These are phyloP conservation scores for Camarhynchus parvulus DNA, from an alignment of 2,113 vertebrate genomes.

Conservation along the genomic window DNA sequence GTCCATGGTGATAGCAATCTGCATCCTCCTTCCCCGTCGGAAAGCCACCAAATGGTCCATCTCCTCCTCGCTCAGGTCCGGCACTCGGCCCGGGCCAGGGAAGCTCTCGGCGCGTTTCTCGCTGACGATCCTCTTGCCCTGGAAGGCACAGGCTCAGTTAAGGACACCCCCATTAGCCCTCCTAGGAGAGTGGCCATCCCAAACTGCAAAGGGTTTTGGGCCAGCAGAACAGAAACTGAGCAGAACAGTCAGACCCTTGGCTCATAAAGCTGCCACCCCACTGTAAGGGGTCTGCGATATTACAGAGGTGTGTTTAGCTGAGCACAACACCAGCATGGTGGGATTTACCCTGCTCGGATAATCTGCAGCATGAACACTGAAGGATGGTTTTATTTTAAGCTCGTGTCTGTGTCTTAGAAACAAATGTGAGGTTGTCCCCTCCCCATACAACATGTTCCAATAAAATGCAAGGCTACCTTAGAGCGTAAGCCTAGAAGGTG, in stretches of 20 bases:
- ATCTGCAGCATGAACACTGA: neutral
- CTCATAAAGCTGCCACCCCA: neutral
- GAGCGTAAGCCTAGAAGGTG: neutral
- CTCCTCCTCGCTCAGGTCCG: slow-evolving; percentile 69
- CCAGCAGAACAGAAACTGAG: neutral
- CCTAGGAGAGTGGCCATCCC: neutral
- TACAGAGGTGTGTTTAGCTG: neutral
- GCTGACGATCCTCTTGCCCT: slow-evolving; percentile 90
- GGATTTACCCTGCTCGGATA: neutral
- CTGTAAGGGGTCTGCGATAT: neutral
- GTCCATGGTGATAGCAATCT: slow-evolving; percentile 73
- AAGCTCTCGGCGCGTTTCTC: slow-evolving; percentile 76
- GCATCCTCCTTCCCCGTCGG: slow-evolving; percentile 70
- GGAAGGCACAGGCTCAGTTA: neutral
- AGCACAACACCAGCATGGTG: neutral
- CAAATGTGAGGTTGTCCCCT: neutral
- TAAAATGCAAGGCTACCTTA: neutral
- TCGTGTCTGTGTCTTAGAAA: neutral
- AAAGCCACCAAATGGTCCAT: slow-evolving; percentile 61
- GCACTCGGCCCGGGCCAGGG: slow-evolving; percentile 21
- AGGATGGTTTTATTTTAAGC: neutral
- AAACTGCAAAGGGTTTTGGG: neutral
- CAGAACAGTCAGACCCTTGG: neutral
- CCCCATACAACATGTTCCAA: rapidly evolving
- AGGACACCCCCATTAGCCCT: neutral